Percentiles rank a stretch among this genome's conserved stretches.
Conservation (phyloP, 2,888 invertebrate species). For the Plagiodera versicolora region DNA sequence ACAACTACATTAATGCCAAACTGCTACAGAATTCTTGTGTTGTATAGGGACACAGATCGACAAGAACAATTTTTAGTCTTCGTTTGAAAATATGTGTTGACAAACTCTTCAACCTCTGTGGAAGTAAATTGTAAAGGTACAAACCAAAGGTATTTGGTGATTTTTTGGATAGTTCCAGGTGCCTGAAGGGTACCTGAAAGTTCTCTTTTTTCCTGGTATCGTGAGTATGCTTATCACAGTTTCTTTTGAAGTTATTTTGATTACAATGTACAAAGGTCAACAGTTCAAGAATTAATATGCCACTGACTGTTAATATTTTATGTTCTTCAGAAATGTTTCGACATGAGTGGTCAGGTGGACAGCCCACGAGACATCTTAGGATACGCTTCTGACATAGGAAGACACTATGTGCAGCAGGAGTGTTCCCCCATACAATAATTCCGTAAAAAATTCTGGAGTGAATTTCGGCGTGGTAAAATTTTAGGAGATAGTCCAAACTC, state of each 20-base stretch:
- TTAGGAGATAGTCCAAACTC: not conserved
- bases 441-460: constrained; percentile 1
- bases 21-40: constrained; percentile 1
- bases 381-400: constrained; percentile 1
- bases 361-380: constrained; percentile 5
- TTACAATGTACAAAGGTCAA: not conserved
- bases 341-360: constrained; percentile 3
- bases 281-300: constrained; percentile 4
- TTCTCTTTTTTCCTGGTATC: constrained; percentile 9
- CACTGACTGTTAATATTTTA: constrained; percentile 4
- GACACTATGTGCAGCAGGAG: constrained; percentile 8
- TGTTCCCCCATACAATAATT: constrained; percentile 8
- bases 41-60: not conserved
- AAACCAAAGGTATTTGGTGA: not conserved
- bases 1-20: too few relatives aligned
- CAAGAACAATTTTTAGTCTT: not conserved
- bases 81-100: not conserved
- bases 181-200: not conserved
- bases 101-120: constrained; percentile 1
- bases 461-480: not conserved
- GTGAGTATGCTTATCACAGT: not conserved
- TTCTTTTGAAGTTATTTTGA: not conserved
- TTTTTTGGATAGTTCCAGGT: not conserved
- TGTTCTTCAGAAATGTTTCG: constrained; percentile 9
- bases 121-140: not conserved